Base-by-base conservation (phyloP, 2,113 vertebrate genomes). In the Nannospalax galili region DNA sequence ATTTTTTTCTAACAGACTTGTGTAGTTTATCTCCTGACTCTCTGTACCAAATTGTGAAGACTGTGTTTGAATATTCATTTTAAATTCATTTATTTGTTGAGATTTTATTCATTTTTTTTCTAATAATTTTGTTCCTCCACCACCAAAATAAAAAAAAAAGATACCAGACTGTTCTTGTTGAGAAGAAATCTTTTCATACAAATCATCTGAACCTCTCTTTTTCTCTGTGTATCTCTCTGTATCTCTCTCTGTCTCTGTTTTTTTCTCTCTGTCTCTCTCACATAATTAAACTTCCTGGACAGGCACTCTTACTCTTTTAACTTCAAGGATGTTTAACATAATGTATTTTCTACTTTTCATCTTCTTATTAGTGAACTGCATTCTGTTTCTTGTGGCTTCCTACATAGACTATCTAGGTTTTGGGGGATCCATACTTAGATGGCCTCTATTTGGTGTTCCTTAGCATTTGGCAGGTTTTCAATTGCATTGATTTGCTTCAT, bases 381-480 rank as follows among this genome's bases (percentile, higher is more conserved):
- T 60, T 85, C 67, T 58, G 16, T 30, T 82, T 85, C 35, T 88
- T 69, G 86, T 81, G 64, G 26, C 45, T 87, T 81, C 11, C 45
- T 86, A 20, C 35, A 30, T 77, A 56, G 56, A 90, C 56, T 60
- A 32, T 77, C n/a, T 77, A 60, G 20, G 8, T 82, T 48, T 93
- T 93, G 80, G 73, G 81, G 35, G 58, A 92, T 64, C 90, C 20
- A 10, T 56, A 30, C 20, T 35, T n/a, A 93, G 15, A 48, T 64
- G 19, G 64, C 81, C 45, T 58, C 22, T 93, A 22, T 64, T 79
- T 89, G 65, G 60, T 73, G 93, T 95, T 67, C 40, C 79, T 52
- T 95, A n/a, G n/a, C 22, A 84, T 84, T 96, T 89, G 32, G 48
- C 16, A 28, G 88, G 3, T 73, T 96, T 96, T 93, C n/a, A 90